Evolutionary conservation across 2,888 invertebrate genomes (phyloP).

Genomic region (Chrysotoxum bicinctum): DNA sequence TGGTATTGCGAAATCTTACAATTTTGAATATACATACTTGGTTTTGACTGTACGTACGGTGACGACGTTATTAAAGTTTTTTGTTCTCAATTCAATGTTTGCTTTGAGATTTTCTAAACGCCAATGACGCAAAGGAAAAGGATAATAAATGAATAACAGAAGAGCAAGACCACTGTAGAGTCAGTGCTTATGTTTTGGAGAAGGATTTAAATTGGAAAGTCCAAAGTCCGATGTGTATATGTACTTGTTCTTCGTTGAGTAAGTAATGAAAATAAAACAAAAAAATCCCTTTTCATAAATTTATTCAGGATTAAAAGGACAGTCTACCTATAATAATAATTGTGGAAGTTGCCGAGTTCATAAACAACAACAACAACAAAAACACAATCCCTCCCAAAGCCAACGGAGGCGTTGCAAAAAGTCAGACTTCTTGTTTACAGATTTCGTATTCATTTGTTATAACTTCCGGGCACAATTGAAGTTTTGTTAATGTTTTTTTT

Average conservation of each 20-base stretch:
- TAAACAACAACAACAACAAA: constrained; percentile 10
- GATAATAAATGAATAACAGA: constrained; percentile 46
- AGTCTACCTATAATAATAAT: constrained; percentile 45
- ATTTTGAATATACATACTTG: neutral
- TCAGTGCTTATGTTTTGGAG: constrained; percentile 35
- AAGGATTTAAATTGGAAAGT: constrained; percentile 46
- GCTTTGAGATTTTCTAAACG: constrained; percentile 63
- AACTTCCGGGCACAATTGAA: constrained; percentile 70
- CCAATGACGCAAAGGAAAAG: constrained; percentile 54
- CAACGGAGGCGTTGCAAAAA: constrained; percentile 13
- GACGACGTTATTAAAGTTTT: constrained; percentile 48
- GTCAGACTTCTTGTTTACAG: constrained; percentile 42
- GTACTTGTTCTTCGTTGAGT: constrained; percentile 25
- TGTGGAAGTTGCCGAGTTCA: constrained; percentile 45
- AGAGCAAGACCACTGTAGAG: neutral
- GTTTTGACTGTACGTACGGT: constrained; percentile 8
- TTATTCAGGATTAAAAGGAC: constrained; percentile 58
- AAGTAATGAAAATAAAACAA: constrained; percentile 25
- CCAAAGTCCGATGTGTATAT: constrained; percentile 27
- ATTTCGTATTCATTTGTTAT: constrained; percentile 68
- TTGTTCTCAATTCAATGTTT: constrained; percentile 44
- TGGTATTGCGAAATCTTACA: too few relatives aligned
- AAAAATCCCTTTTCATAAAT: constrained; percentile 57
- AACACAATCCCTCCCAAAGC: neutral
- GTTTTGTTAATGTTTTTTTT: constrained; percentile 56